Conservation (phyloP, 2,113 vertebrate species). For the Oncorhynchus kisutch region DNA sequence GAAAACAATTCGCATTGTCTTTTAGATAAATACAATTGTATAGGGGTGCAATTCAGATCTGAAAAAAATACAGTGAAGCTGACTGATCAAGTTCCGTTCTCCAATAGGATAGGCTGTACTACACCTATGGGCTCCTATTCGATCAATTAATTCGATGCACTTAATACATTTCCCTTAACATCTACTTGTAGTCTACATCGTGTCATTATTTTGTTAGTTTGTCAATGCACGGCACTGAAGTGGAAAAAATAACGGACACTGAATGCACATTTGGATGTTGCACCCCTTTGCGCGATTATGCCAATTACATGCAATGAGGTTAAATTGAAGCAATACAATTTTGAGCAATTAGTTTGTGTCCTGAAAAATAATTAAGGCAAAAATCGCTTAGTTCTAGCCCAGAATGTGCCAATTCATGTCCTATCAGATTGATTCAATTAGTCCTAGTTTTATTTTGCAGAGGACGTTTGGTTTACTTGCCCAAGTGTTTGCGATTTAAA, state of each 20-base stretch:
- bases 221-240: slow-evolving; percentile 60
- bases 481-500: slow-evolving; percentile 26
- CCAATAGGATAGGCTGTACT: neutral
- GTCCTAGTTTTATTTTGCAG: slow-evolving; percentile 51
- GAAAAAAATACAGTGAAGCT: slow-evolving; percentile 13
- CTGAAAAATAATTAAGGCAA: neutral
- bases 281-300: slow-evolving; percentile 40
- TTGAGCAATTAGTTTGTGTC: slow-evolving; percentile 4
- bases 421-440: slow-evolving; percentile 64
- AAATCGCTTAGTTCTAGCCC: slow-evolving; percentile 24
- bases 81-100: slow-evolving; percentile 19
- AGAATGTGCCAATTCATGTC: slow-evolving; percentile 43
- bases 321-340: slow-evolving; percentile 44
- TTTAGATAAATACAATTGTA: slow-evolving; percentile 26
- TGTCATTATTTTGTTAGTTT: slow-evolving; percentile 41
- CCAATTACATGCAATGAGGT: slow-evolving; percentile 45
- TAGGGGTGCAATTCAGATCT: slow-evolving; percentile 27
- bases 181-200: slow-evolving; percentile 36
- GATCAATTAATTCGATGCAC: slow-evolving; percentile 22
- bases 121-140: slow-evolving; percentile 7
- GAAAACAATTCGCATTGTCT: slow-evolving; percentile 19
- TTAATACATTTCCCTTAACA: slow-evolving; percentile 21
- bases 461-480: slow-evolving; percentile 46
- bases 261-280: slow-evolving; percentile 61
- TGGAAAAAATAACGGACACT: slow-evolving; percentile 37